These are phyloP conservation scores for Augiades crinisus DNA, from an alignment of 2,888 invertebrate species.

Conservation along the genomic window DNA sequence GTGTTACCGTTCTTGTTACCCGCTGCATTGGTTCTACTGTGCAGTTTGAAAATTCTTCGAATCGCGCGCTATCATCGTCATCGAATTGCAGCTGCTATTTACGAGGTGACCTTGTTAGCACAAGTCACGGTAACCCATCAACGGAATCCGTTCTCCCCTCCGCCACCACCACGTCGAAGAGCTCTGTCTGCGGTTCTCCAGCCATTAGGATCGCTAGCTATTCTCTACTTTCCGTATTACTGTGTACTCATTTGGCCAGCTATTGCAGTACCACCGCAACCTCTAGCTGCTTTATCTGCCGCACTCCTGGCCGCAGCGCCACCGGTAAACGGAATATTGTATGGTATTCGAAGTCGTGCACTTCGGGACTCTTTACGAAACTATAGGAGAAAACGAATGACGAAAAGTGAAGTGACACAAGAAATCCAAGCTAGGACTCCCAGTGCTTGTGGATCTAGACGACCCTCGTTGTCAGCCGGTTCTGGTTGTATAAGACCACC, in stretches of 20 bases:
- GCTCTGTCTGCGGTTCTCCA: conserved; percentile 87
- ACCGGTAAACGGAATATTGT: conserved; percentile 88
- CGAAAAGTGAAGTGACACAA: conserved; percentile 89
- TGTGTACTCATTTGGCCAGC: conserved; percentile 86
- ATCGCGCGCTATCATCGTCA: conserved; percentile 89
- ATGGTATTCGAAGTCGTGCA: conserved; percentile 88
- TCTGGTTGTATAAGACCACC: conserved; percentile 68
- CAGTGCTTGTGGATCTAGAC: conserved; percentile 87
- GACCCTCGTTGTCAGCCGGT: conserved; percentile 85
- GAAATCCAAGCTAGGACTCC: conserved; percentile 91
- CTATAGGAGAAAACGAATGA: conserved; percentile 89
- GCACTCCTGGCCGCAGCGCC: conserved; percentile 86
- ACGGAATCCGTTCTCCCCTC: conserved; percentile 88
- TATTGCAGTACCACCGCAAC: conserved; percentile 55
- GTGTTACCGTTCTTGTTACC: no score
- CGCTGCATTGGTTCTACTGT: conserved; percentile 84
- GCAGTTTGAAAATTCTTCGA: conserved; percentile 86
- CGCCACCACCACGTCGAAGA: conserved; percentile 83
- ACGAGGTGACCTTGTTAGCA: conserved; percentile 91
- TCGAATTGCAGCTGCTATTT: conserved; percentile 91
- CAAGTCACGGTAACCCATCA: conserved; percentile 93
- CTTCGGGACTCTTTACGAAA: conserved; percentile 87
- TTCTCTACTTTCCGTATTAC: conserved; percentile 89
- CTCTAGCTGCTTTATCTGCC: conserved; percentile 82
- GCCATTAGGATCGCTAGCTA: conserved; percentile 85